These are phyloP conservation scores for Valencia hispanica DNA, from an alignment of 2,797 vertebrate genomes.

Conservation along the genomic window DNA sequence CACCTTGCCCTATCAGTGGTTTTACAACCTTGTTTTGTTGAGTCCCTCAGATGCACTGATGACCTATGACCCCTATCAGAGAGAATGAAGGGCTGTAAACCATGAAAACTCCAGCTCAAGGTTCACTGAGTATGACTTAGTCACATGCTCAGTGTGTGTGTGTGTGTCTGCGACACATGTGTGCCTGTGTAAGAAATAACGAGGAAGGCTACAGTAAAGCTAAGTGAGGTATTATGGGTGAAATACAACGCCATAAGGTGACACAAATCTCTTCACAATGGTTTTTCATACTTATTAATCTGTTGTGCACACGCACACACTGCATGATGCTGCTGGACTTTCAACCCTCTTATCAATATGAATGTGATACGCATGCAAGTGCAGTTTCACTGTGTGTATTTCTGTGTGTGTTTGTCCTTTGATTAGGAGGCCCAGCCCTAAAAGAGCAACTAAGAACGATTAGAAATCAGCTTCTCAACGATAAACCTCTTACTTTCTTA, in stretches of 20 bases:
- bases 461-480: conserved; percentile 72
- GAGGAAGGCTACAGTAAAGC: conserved; percentile 30
- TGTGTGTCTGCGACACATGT: conserved; percentile 15
- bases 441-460: conserved; percentile 73
- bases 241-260: conserved; percentile 40
- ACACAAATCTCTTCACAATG: conserved; percentile 28
- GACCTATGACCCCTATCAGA: conserved; percentile 72
- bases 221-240: conserved; percentile 42
- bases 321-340: conserved; percentile 48
- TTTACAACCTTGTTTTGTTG: conserved; percentile 81
- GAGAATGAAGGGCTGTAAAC: conserved; percentile 71
- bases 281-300: conserved; percentile 27
- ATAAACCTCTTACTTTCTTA: conserved; percentile 78
- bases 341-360: conserved; percentile 51
- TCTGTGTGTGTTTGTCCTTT: conserved; percentile 40
- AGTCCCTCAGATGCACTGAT: conserved; percentile 59
- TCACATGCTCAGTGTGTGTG: conserved; percentile 64
- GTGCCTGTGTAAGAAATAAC: conserved; percentile 22
- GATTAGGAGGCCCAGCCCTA: conserved; percentile 56
- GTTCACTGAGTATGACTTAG: conserved; percentile 65
- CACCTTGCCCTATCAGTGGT: conserved; percentile 56
- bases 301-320: conserved; percentile 23
- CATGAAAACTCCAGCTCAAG: conserved; percentile 70
- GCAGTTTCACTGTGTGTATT: conserved; percentile 22
- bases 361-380: conserved; percentile 33